Percentiles rank a stretch among this genome's conserved stretches.
These are phyloP conservation scores for Lepidotrigona ventralis DNA, from an alignment of 1,140 invertebrate genomes.

Conservation along the genomic window DNA sequence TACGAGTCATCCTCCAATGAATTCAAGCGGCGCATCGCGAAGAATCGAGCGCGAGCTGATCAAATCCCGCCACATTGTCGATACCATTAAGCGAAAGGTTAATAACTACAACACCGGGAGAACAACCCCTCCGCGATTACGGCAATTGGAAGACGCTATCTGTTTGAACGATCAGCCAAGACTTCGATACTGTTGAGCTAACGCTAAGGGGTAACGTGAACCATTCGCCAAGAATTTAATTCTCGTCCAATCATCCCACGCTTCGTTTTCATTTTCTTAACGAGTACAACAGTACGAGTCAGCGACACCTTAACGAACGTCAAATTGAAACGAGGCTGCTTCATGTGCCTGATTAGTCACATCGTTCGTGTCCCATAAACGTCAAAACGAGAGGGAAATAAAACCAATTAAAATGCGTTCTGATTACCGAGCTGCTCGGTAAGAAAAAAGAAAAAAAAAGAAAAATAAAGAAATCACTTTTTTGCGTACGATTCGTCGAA, in stretches of 20 bases:
- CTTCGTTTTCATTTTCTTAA: slow-evolving; percentile 35
- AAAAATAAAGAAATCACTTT: slow-evolving; percentile 10
- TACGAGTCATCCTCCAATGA: not conserved
- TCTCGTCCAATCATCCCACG: not conserved
- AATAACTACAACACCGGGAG: slow-evolving; percentile 22
- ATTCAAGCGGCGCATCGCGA: no score
- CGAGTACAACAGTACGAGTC: not conserved
- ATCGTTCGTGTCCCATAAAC: slow-evolving; percentile 51
- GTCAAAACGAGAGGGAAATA: slow-evolving; percentile 49
- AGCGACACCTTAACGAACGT: slow-evolving; percentile 39
- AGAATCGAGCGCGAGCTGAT: not conserved
- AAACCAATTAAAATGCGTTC: slow-evolving; percentile 70
- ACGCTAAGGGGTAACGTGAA: slow-evolving; percentile 3
- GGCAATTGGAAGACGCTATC: slow-evolving; percentile 48
- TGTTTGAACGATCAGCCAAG: slow-evolving; percentile 4
- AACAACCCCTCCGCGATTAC: slow-evolving; percentile 29
- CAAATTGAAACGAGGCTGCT: slow-evolving; percentile 53
- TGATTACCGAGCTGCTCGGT: slow-evolving; percentile 64
- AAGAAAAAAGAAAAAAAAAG: slow-evolving; percentile 7
- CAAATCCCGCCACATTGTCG: slow-evolving; percentile 18
- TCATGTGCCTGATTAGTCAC: slow-evolving; percentile 55
- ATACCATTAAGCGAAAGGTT: slow-evolving; percentile 30
- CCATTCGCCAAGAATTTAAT: not conserved
- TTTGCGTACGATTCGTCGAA: slow-evolving; percentile 16
- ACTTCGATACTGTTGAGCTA: slow-evolving; percentile 9